phyloP scores from a whole-genome alignment of 2,113 vertebrate genomes.

The Malurus alboscapulatus region DNA sequence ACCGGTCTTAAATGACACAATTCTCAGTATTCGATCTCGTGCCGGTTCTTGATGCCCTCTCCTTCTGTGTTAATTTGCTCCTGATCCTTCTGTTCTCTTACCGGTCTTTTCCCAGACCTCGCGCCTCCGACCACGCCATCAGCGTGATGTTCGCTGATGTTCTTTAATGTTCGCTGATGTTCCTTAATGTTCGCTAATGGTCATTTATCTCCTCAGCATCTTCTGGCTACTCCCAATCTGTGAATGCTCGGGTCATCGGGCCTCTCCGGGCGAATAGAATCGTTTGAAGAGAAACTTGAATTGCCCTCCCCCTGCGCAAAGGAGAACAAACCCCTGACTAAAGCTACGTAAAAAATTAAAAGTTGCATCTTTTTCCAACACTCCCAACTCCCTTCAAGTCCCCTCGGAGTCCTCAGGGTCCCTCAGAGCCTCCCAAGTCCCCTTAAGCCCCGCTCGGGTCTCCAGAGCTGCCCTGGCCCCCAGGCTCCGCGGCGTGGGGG shows the following conservation, averaged over 20 bases:
- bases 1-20: fast-evolving
- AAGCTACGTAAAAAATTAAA: no score
- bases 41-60: fast-evolving
- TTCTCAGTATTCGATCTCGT: fast-evolving
- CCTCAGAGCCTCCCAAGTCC: neutral
- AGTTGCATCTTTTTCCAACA: neutral
- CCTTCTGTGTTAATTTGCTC: neutral
- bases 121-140: neutral
- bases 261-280: neutral
- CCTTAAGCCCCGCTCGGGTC: neutral
- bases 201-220: fast-evolving
- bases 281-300: neutral
- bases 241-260: neutral
- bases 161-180: neutral
- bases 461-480: neutral
- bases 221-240: neutral
- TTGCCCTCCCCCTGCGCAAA: neutral
- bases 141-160: neutral
- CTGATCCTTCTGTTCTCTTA: neutral
- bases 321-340: neutral
- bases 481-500: neutral
- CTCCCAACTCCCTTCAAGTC: no score
- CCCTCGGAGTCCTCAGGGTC: neutral
- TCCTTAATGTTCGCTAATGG: neutral
- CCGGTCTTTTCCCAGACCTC: fast-evolving